Conservation (phyloP, 2,113 vertebrate genomes). For the Oncorhynchus gorbuscha region DNA sequence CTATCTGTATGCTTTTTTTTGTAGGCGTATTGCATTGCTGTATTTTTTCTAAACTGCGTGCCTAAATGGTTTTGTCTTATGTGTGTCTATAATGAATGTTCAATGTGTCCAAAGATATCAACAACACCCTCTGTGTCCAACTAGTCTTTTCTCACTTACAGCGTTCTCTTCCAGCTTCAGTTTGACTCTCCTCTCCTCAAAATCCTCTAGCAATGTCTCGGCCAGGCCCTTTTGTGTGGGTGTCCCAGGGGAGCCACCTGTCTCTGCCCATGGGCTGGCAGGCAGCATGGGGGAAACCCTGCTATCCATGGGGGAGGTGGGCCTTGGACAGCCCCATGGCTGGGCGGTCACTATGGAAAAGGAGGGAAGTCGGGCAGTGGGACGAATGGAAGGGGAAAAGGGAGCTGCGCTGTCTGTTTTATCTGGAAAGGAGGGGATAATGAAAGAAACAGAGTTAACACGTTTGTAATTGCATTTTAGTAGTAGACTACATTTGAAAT, state of each 20-base stretch:
- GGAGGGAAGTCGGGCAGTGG: constrained; percentile 31
- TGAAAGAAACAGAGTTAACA: not conserved
- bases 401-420: constrained; percentile 16
- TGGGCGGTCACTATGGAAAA: constrained; percentile 56
- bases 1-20: too few species aligned
- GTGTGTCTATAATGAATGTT: too few species aligned
- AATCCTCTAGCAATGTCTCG: constrained; percentile 64
- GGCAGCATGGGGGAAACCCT: not conserved
- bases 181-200: constrained; percentile 55
- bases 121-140: not conserved
- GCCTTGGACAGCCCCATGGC: constrained; percentile 49
- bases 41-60: too few species aligned
- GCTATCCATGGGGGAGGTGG: constrained; percentile 4
- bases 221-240: constrained; percentile 54
- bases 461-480: not conserved
- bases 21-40: too few species aligned
- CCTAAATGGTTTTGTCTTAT: too few species aligned
- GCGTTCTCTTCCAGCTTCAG: constrained; percentile 63
- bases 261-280: not conserved
- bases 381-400: constrained; percentile 15
- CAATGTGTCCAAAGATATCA: too few species aligned
- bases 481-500: not conserved
- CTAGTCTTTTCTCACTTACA: constrained; percentile 38
- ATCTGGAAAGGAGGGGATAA: constrained; percentile 34
- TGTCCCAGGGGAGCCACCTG: not conserved